phyloP scores from a whole-genome alignment of 2,888 invertebrate species.

The Oscheius sp. region DNA sequence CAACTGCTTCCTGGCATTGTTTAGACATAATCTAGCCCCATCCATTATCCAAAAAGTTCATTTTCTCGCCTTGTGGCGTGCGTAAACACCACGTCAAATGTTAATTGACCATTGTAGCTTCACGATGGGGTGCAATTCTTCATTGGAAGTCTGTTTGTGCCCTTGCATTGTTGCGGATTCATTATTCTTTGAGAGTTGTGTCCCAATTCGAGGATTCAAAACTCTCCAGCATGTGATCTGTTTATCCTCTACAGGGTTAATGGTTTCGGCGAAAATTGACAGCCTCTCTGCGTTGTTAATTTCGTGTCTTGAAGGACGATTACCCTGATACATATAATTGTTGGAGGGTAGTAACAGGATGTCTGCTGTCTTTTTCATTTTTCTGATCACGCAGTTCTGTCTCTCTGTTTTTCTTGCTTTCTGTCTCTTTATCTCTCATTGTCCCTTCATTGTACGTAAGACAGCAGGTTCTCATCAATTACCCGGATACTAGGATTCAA shows the following conservation, averaged over 20 bases:
- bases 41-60: no score
- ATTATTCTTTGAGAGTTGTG: constrained; percentile 1
- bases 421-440: neutral
- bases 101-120: constrained; percentile 19
- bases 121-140: neutral
- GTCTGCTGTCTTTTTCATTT: no score
- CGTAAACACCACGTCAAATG: constrained; percentile 24
- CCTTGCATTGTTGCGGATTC: neutral
- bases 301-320: no score
- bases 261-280: no score
- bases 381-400: neutral
- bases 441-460: neutral
- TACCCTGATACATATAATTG: no score
- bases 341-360: no score
- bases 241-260: no score
- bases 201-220: neutral
- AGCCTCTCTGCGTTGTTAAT: no score
- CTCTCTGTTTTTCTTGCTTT: neutral
- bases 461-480: constrained; percentile 15
- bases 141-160: neutral
- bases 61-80: neutral
- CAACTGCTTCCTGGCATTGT: no score
- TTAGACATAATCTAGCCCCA: no score
- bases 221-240: neutral
- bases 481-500: constrained; percentile 12